Base-by-base conservation (phyloP, 2,797 vertebrate genomes). In the Peromyscus nudipes region DNA sequence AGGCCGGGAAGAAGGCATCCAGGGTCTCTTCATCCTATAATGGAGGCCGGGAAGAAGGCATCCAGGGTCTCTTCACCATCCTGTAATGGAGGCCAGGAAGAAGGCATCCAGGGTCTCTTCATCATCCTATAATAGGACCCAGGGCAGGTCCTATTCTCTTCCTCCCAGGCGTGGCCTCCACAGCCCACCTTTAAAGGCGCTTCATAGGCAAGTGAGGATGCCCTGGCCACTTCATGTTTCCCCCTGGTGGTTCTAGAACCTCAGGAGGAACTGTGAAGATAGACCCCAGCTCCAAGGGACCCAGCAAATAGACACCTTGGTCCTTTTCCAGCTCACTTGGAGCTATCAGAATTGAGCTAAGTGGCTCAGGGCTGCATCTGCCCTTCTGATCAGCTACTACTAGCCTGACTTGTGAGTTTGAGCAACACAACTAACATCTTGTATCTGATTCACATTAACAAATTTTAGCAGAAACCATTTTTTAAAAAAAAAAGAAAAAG, bases 341-440 rank as follows among this genome's bases (percentile, higher is more conserved):
- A 57, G 60, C 40, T 1, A 62, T 79, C n/a, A n/a, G 62, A 83
- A 62, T 60, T 83, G 57, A 86, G 67, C 60, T 4, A 17, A 40
- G 21, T 46, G 64, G 4, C 49, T 81, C 62, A 31, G 13, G 13
- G 57, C 86, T 88, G 27, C 34, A 49, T 7, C 40, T 37, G 21
- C 37, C 62, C 64, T 96, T 64, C 80, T 87, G 49, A 91, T 86
- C 89, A 83, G 49, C 14, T 86, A 76, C 84, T 73, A 83, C 1
- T 49, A 87, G 31, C 25, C 16, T 0, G 16, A 79, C 84, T 25
- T 2, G 37, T 43, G 46, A 91, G 25, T 65, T 55, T 75, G 6
- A 69, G 43, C 34, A 75, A 86, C 4, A 65, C 23, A 76, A 52
- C 43, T 64, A 65, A 86, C 17, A 49, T 85, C 65, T n/a, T 49